Percentiles rank a stretch among this genome's conserved stretches.
Evolutionary conservation across 2,113 vertebrate genomes (phyloP).

Genomic region (Pelusios castaneus): DNA sequence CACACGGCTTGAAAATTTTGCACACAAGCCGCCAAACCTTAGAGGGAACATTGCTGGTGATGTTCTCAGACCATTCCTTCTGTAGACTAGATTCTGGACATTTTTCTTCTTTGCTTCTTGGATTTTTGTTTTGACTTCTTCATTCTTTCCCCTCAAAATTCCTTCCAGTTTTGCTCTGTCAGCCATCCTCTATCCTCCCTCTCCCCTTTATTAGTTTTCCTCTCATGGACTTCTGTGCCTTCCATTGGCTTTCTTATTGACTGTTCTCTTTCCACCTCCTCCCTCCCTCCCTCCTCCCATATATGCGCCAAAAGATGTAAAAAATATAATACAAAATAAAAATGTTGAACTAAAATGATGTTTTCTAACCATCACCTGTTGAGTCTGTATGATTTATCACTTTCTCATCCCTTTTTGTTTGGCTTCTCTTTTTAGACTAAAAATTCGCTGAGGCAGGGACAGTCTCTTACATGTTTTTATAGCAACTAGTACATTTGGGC

Average conservation of each 20-base stretch:
- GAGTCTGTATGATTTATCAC: neutral
- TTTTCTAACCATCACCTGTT: neutral
- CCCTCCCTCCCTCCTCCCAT: too few relatives aligned
- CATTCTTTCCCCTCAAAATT: neutral
- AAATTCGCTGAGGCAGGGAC: neutral
- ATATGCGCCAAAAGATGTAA: neutral
- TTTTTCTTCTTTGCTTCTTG: neutral
- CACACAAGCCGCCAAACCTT: too few relatives aligned
- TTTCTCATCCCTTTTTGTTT: neutral
- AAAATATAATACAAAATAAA: neutral
- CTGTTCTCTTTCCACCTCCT: neutral
- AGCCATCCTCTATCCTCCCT: neutral
- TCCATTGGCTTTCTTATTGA: neutral
- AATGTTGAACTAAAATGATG: neutral
- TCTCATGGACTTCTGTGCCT: neutral
- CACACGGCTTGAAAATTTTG: too few relatives aligned
- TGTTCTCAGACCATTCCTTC: neutral
- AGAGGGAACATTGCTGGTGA: too few relatives aligned
- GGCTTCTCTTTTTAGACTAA: neutral
- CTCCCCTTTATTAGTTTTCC: neutral
- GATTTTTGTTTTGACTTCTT: neutral
- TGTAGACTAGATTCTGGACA: neutral
- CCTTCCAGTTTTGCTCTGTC: neutral
- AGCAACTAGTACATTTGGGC: too few relatives aligned
- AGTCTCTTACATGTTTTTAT: too few relatives aligned